A percentile compares a stretch with the other conserved stretches of the same genome.
Conservation (phyloP, 2,888 invertebrate genomes). For the Folsomia candida region DNA sequence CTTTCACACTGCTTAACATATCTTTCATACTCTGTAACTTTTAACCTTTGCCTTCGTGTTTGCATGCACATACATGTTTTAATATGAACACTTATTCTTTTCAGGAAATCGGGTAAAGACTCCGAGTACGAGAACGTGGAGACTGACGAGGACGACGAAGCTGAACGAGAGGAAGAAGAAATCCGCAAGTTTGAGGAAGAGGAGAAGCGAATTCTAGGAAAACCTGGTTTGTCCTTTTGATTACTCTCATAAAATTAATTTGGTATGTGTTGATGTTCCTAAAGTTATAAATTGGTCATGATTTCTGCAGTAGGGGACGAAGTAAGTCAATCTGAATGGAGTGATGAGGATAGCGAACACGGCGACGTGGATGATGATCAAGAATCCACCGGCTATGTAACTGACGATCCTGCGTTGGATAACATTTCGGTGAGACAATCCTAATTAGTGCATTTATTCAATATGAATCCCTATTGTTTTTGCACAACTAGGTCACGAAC, state of each 20-base stretch:
- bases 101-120: constrained; percentile 51
- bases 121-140: constrained; percentile 54
- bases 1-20: too few relatives aligned
- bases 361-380: constrained; percentile 60
- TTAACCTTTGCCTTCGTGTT: too few relatives aligned
- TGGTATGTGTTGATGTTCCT: neutral
- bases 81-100: neutral
- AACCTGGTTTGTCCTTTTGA: constrained; percentile 36
- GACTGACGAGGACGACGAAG: constrained; percentile 51
- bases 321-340: constrained; percentile 79
- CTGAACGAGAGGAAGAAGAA: constrained; percentile 52
- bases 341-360: constrained; percentile 66
- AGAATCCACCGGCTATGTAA: constrained; percentile 78
- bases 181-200: constrained; percentile 60
- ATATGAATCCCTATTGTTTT: too few relatives aligned
- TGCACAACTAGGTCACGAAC: too few relatives aligned
- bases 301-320: constrained; percentile 42
- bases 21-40: too few relatives aligned
- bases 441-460: too few relatives aligned
- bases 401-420: constrained; percentile 80
- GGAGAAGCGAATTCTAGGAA: constrained; percentile 53
- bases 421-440: constrained; percentile 80
- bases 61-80: too few relatives aligned
- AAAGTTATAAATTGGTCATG: neutral
- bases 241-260: neutral